A percentile compares a stretch with the other conserved stretches of the same genome.
Conservation (phyloP, 2,888 invertebrate genomes). For the Heliconius ismenius region DNA sequence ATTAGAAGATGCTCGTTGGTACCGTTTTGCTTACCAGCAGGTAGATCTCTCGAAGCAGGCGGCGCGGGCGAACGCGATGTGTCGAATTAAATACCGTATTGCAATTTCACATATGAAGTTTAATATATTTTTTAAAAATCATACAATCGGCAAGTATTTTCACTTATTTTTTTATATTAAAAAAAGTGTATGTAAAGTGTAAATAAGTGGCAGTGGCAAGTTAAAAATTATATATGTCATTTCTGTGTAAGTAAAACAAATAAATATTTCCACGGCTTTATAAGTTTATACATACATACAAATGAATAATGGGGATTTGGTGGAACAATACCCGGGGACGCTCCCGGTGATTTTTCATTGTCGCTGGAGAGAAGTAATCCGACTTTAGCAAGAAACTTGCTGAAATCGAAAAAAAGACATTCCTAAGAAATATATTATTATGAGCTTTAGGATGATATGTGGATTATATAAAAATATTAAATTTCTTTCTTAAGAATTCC, state of each 20-base stretch:
- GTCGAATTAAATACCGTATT: slow-evolving; percentile 55
- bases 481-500: neutral
- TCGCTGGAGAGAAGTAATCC: slow-evolving; percentile 28
- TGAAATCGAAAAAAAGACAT: slow-evolving; percentile 24
- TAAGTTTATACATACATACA: slow-evolving; percentile 15
- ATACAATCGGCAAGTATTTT: slow-evolving; percentile 65
- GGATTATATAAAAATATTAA: slow-evolving; percentile 2
- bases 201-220: neutral
- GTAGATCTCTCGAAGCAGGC: slow-evolving; percentile 39
- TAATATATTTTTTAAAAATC: slow-evolving; percentile 60
- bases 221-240: neutral
- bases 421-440: slow-evolving; percentile 5
- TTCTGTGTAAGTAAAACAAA: slow-evolving; percentile 1
- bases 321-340: slow-evolving; percentile 29
- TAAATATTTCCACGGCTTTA: neutral
- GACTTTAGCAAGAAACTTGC: slow-evolving; percentile 25
- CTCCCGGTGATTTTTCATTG: slow-evolving; percentile 33
- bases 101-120: slow-evolving; percentile 64
- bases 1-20: slow-evolving; percentile 5
- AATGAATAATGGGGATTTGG: slow-evolving; percentile 28
- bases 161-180: slow-evolving; percentile 20
- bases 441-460: neutral
- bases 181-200: neutral
- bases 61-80: slow-evolving; percentile 56
- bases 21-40: slow-evolving; percentile 19